Conservation (phyloP, 2,797 vertebrate genomes). For the Eremophila alpestris region DNA sequence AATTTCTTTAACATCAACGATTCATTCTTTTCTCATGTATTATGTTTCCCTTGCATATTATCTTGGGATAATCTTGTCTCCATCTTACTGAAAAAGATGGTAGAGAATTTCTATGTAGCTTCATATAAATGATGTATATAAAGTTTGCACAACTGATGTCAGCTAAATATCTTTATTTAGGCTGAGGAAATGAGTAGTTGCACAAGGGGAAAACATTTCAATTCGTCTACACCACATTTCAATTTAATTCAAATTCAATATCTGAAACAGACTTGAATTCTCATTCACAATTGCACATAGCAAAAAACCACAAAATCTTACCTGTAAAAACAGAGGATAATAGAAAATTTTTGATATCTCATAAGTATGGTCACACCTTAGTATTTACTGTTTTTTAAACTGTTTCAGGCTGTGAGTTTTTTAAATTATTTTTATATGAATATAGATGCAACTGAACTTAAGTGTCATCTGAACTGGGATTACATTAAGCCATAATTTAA, state of each 20-base stretch:
- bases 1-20: conserved; percentile 32
- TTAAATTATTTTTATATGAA: background rate
- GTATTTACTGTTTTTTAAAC: background rate
- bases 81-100: background rate
- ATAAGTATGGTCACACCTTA: background rate
- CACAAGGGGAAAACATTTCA: background rate
- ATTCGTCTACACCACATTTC: background rate
- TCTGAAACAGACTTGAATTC: background rate
- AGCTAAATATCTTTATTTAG: background rate
- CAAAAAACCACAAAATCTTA: background rate
- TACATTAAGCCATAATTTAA: background rate
- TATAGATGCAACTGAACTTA: background rate
- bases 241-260: background rate
- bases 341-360: background rate
- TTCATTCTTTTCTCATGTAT: background rate
- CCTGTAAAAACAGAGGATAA: background rate
- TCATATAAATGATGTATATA: background rate
- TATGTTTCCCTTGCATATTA: background rate
- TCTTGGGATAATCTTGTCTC: background rate
- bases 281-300: background rate
- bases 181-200: background rate
- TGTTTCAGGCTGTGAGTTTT: background rate
- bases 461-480: background rate
- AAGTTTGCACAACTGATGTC: background rate
- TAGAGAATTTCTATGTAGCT: background rate